Conservation (phyloP, 2,113 vertebrate species). For the Marmota monax region DNA sequence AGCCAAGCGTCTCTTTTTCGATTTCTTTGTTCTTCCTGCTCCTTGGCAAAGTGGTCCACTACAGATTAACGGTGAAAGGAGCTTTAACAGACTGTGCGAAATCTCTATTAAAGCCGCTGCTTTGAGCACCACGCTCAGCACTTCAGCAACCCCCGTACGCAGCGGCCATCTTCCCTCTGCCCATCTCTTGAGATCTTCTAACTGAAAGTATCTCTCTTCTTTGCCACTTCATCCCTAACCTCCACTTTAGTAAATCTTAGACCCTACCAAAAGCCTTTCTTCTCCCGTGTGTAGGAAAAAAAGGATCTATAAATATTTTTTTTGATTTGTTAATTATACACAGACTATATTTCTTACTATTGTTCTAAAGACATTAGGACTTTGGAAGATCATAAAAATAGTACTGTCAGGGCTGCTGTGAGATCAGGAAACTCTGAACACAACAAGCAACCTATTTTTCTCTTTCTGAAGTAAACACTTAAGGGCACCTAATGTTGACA, state of each 20-base stretch:
- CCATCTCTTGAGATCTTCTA: not conserved
- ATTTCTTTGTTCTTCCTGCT: too few species aligned
- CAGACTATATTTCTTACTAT: slow-evolving; percentile 39
- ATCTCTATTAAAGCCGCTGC: too few species aligned
- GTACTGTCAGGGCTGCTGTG: not conserved
- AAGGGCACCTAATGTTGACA: not conserved
- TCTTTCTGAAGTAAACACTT: slow-evolving; percentile 47
- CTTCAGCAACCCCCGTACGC: too few species aligned
- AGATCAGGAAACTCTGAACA: slow-evolving; percentile 44
- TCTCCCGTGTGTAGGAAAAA: not conserved
- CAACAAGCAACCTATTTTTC: slow-evolving; percentile 29
- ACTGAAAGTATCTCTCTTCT: not conserved
- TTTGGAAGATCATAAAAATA: slow-evolving; percentile 49
- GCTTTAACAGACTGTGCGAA: too few species aligned
- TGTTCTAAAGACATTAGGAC: slow-evolving; percentile 2
- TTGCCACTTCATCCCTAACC: not conserved
- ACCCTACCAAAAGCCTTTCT: not conserved
- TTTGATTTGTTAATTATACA: not conserved
- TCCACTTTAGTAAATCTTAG: not conserved
- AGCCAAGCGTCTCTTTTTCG: too few species aligned
- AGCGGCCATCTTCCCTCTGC: too few species aligned
- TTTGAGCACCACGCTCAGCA: too few species aligned
- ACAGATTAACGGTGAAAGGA: too few species aligned
- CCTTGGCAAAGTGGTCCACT: too few species aligned
- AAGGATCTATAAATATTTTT: not conserved